phyloP scores from a whole-genome alignment of 2,797 vertebrate genomes.

The Tenualosa thibaudeaui region DNA sequence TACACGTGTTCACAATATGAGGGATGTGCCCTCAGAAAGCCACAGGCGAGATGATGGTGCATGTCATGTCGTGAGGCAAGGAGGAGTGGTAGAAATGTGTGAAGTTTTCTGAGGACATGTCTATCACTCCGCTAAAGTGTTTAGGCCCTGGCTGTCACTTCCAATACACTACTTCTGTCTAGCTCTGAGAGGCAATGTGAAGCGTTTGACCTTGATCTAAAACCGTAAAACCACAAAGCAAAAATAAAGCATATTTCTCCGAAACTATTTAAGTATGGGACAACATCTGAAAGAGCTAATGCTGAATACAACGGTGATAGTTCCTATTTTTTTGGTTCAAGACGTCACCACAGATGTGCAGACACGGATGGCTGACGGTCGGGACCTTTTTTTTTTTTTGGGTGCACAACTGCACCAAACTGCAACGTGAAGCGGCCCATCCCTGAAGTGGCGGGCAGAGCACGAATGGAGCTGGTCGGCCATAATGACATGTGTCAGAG shows the following conservation, averaged over 20 bases:
- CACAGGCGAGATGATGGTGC: not conserved
- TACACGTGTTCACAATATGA: conserved; percentile 16
- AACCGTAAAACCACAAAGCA: not conserved
- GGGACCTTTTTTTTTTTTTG: too few species aligned
- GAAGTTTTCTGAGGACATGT: not conserved
- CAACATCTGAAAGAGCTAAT: not conserved
- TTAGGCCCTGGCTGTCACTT: not conserved
- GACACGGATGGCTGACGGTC: not conserved
- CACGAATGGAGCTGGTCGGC: conserved; percentile 27
- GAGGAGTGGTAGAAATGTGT: not conserved
- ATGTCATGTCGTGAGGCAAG: not conserved
- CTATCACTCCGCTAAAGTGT: not conserved
- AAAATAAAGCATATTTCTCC: not conserved
- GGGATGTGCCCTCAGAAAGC: not conserved
- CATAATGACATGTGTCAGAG: conserved; percentile 36
- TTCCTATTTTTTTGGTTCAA: not conserved
- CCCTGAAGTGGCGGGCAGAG: conserved; percentile 8
- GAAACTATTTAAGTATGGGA: not conserved
- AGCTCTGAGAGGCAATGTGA: not conserved
- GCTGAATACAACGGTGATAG: not conserved
- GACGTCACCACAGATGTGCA: conserved; percentile 19
- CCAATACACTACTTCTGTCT: not conserved
- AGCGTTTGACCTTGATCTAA: not conserved
- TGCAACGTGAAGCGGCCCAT: conserved; percentile 32
- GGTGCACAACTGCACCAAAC: conserved; percentile 24